Evolutionary conservation across 2,113 vertebrate genomes (phyloP), one percentile per base, ranked within the genome.

Genomic region (Scopus umbretta): DNA sequence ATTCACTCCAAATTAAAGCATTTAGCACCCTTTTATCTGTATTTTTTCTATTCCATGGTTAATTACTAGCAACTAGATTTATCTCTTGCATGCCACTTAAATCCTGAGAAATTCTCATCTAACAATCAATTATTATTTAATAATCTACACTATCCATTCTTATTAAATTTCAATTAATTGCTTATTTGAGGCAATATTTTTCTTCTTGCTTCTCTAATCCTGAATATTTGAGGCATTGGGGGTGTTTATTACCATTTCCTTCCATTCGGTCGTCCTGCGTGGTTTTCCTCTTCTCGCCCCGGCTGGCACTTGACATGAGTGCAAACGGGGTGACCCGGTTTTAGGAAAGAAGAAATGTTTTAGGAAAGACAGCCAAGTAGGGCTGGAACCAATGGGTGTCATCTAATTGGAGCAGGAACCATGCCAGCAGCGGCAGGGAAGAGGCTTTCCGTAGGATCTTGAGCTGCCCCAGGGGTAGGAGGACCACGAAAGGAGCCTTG

Each of bases 91-190:
- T 5, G 47, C 68, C 6, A 25, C 86, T 95, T 92, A 93, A 93
- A 91, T 75, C 91, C 80, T 75, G 93, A 87, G 78, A 94, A 95
- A 83, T 92, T 96, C 86, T 89, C 92, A 96, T 91, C 92, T 96
- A 97, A 94, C 80, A 86, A 96, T 96, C 96, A 97, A 96, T 97
- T 96, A 97, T 95, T 97, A 95, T 96, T 96, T 94, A 97, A 97
- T 97, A 96, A 95, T 94, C 92, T 91, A 72, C 88, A 86, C 89
- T 93, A 95, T 83, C 88, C 67, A 40, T 94, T 95, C 94, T 97
- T 94, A 95, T 92, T 97, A 96, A 82, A 90, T 96, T 97, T 93
- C 92, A 93, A 95, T 96, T 97, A 97, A 96, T 92, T 96, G 88
- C 95, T 96, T 95, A 95, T 95, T 83, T 92, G 81, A 91, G 63